Base-by-base conservation (phyloP, 2,113 vertebrate genomes). In the Lutjanus erythropterus region DNA sequence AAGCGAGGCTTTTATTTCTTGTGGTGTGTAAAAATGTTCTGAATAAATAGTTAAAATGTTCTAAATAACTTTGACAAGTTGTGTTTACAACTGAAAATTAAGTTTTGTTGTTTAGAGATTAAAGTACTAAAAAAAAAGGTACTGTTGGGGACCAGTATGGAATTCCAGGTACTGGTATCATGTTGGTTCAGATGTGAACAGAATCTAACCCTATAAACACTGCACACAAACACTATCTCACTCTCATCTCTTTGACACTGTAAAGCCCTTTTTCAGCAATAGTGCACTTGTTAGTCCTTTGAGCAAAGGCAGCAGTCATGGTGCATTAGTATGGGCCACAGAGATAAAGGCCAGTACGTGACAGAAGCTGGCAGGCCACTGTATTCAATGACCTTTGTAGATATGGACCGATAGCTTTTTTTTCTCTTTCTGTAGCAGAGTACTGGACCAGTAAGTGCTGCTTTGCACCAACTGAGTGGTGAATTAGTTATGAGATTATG, bases 291-390 rank as follows among this genome's bases (percentile, higher is more conserved):
- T 71, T 78, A 73, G 65, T 47, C 68, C 82, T 83, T 59, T 83
- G 50, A 82, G 87, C 78, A 71, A 75, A 77, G 77, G 19, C 84
- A 80, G 21, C 71, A 72, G 84, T 87, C 80, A 79, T 25, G 23
- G 75, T 83, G 72, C 75, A 87, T 90, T 83, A 86, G 75, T 44
- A 47, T 70, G 59, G 66, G 41, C 4, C 56, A 15, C 52, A 19
- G 75, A 84, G 81, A 84, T 81, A 80, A 93, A 91, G 75, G 84
- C 78, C 85, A 79, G 64, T 49, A 49, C 5, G 4, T 76, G 88
- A 77, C 72, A 66, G 84, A 39, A 80, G 55, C 49, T 42, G 58
- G 37, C 75, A 73, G 73, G 83, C 78, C 82, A 80, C 70, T 75
- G 68, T 25, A 49, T 66, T 77, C 74, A 78, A 31, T 85, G 81